Evolutionary conservation across 2,797 vertebrate species (phyloP), one percentile per base, ranked within the genome.

Genomic region (Toxotes lorentzi): DNA sequence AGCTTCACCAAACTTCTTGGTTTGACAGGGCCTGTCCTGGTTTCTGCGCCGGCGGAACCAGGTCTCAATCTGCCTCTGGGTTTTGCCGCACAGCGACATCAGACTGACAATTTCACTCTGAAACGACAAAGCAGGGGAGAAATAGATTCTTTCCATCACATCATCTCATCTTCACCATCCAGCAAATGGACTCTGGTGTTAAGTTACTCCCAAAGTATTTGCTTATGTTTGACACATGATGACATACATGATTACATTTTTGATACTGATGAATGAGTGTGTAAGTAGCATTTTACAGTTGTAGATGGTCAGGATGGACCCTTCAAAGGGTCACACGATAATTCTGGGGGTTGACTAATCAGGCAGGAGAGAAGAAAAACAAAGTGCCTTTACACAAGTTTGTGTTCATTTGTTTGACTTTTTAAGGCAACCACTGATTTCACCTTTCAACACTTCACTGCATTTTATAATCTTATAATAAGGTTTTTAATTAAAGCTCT

Each of bases 1-100:
- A 58, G 96, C 96, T 88, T 97, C 97, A 0, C 93, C 95, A 90
- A 99, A 99, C 93, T 98, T 99, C 93, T 96, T 97, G 0, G 94
- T 95, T 78, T 93, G 86, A 85, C 87, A 92, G 5, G 98, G 96
- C 47, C 94, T 85, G 85, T 98, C 96, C 41, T 95, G 92, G 88
- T 96, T 97, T 76, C 95, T 93, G 27, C 97, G 96, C 23, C 68
- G 90, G 50, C 93, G 94, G 90, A 99, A 98, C 98, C 98, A 99
- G 50, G 83, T 90, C 76, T 97, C 95, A 9, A 97, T 95, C 89
- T 97, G 96, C 51, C 94, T 90, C 66, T 94, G 88, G 0, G 95
- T 95, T 89, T 97, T 92, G n/a, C 95, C 89, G 0, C 95, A 94
- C n/a, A 91, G 90, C 11, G 88, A 90, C 89, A 95, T 95, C 68